A percentile compares a stretch with the other conserved stretches of the same genome.
phyloP scores from a whole-genome alignment of 1,140 invertebrate genomes.

The Drosophila repleta region DNA sequence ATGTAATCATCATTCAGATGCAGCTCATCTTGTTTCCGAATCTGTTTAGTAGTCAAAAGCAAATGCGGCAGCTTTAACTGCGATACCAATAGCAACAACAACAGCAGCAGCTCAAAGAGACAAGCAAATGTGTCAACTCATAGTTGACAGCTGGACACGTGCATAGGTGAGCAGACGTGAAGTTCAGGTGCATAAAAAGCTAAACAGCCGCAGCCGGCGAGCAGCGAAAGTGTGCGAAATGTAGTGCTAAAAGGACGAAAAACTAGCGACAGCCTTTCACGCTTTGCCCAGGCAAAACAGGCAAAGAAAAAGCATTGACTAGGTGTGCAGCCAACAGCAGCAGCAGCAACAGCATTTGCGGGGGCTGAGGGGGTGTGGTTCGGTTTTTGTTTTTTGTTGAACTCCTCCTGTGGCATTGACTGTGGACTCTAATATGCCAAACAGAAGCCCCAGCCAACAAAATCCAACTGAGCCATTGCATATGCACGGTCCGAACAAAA shows the following conservation, averaged over 20 bases:
- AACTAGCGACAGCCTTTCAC: constrained; percentile 35
- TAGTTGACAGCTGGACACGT: constrained; percentile 21
- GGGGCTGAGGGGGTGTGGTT: neutral
- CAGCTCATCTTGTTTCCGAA: constrained; percentile 49
- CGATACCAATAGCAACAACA: constrained; percentile 33
- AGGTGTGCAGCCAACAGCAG: constrained; percentile 6
- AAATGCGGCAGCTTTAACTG: constrained; percentile 38
- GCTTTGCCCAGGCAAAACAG: neutral
- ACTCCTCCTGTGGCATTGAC: constrained; percentile 48
- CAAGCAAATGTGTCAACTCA: constrained; percentile 61
- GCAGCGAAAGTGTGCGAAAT: constrained; percentile 69
- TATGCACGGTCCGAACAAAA: constrained; percentile 51
- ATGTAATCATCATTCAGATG: no score
- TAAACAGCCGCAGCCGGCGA: constrained; percentile 38
- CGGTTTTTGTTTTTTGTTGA: neutral
- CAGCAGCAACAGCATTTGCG: neutral
- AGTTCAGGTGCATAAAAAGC: constrained; percentile 47
- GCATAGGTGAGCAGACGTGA: constrained; percentile 45
- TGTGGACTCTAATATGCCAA: constrained; percentile 68
- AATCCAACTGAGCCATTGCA: constrained; percentile 56
- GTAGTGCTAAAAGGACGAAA: constrained; percentile 52
- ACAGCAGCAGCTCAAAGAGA: constrained; percentile 13
- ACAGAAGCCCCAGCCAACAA: constrained; percentile 53
- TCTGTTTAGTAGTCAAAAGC: constrained; percentile 23
- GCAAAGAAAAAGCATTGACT: constrained; percentile 34